A percentile compares a stretch with the other conserved stretches of the same genome.
These are phyloP conservation scores for Hetaerina titia DNA, from an alignment of 2,888 invertebrate species.

Conservation along the genomic window DNA sequence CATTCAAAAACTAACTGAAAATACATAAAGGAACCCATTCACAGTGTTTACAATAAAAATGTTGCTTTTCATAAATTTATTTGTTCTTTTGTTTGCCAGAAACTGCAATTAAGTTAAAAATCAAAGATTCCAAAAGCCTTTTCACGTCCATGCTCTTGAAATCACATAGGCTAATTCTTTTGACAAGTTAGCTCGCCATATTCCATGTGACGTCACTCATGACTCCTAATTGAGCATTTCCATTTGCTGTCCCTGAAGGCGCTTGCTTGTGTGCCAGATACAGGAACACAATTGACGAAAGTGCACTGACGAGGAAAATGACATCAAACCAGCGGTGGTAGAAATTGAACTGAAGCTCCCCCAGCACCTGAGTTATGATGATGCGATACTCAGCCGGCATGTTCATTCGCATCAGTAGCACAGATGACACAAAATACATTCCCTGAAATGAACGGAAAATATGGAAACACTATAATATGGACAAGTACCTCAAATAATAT, in stretches of 20 bases:
- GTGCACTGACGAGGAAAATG: constrained; percentile 97
- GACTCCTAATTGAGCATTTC: not conserved
- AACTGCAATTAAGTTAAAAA: not conserved
- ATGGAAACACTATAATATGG: constrained; percentile 68
- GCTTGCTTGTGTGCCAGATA: constrained; percentile 96
- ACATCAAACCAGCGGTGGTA: constrained; percentile 99
- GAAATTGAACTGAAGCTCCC: constrained; percentile 98
- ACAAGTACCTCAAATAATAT: too few species aligned
- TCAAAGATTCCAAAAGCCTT: not conserved
- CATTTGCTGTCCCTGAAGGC: constrained; percentile 73
- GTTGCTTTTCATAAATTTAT: constrained; percentile 50
- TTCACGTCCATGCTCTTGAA: not conserved
- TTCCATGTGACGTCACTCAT: not conserved
- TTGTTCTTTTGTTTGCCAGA: not conserved
- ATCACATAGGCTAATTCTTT: not conserved
- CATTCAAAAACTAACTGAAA: constrained; percentile 39
- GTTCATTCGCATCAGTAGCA: constrained; percentile 98
- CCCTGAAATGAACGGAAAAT: constrained; percentile 81
- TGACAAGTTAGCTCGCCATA: not conserved
- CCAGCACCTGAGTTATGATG: constrained; percentile 95
- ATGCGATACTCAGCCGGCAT: constrained; percentile 98
- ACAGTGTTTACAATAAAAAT: constrained; percentile 56
- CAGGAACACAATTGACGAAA: constrained; percentile 96
- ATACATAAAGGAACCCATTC: constrained; percentile 37
- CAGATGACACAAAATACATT: constrained; percentile 99